Conservation (phyloP, 2,888 invertebrate species). For the Parapristionchus giblindavisi region DNA sequence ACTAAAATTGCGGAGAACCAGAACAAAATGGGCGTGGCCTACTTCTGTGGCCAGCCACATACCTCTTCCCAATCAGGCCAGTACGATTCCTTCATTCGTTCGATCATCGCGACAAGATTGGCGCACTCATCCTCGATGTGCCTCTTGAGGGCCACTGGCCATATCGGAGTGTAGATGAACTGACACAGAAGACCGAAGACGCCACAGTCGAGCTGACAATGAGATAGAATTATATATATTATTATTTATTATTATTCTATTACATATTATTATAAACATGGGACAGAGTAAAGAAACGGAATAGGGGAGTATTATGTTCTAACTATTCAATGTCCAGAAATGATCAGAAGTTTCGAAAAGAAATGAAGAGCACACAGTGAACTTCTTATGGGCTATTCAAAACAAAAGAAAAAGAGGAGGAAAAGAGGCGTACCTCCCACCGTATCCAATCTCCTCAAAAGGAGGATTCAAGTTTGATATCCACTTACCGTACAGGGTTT, state of each 20-base stretch:
- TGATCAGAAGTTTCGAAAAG: too few species aligned
- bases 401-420: too few species aligned
- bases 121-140: slow-evolving; percentile 34
- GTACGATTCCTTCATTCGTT: slow-evolving; percentile 46
- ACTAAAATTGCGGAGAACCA: background rate
- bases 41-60: too few species aligned
- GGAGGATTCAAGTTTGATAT: too few species aligned
- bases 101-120: slow-evolving; percentile 43
- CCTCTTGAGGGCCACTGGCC: slow-evolving; percentile 8
- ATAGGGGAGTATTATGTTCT: background rate
- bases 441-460: too few species aligned
- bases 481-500: slow-evolving; percentile 27
- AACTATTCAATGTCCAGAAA: too few species aligned
- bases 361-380: too few species aligned
- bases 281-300: background rate
- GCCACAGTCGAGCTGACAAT: slow-evolving; percentile 48
- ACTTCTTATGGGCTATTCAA: too few species aligned
- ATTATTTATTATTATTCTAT: background rate
- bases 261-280: background rate
- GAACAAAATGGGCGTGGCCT: too few species aligned
- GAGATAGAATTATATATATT: too few species aligned
- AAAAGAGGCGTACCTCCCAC: too few species aligned
- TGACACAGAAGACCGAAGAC: slow-evolving; percentile 49
- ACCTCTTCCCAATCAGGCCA: slow-evolving; percentile 50
- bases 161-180: slow-evolving; percentile 49